Base-by-base conservation (phyloP, 2,797 vertebrate genomes). In the Halcyon leucocephala region DNA sequence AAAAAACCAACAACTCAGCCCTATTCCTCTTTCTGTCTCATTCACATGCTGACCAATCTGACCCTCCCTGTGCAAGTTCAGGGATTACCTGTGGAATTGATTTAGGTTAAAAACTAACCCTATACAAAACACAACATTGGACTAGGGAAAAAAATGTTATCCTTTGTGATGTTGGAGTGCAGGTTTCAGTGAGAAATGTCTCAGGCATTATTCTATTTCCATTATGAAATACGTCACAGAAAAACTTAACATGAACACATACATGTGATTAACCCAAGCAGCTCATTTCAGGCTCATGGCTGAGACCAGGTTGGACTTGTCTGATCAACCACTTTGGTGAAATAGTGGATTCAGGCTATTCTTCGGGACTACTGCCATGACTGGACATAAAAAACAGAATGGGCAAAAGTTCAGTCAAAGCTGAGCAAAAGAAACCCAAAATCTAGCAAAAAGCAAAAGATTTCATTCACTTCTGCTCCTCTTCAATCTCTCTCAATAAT, bases 341-440 rank as follows among this genome's bases (percentile, higher is more conserved):
- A 44, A 12, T 24, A 24, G 15, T 49, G 49, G 49, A 9, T 39
- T 74, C 14, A 33, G 19, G 25, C 44, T n/a, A 6, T 26, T 44
- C 33, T 29, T 74, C 31, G 31, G 44, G 33, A 48, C 6, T 58
- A 35, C 15, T 69, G 17, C 39, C 35, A 49, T 41, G 44, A 31
- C 10, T n/a, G 21, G 35, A 88, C 42, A 33, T 35, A 31, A 41
- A 58, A 51, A 41, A 0, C 9, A 18, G 20, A 25, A 21, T 41
- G 18, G 11, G 26, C 8, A 80, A 28, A 35, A 46, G 14, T 28
- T 67, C n/a, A 33, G 44, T 18, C 20, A 49, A 67, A 73, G 24
- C 10, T 62, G 60, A 80, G 15, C 20, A 2, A 64, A 44, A 44
- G 41, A 19, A 12, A 0, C 0, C 4, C 9, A 7, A 60, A 57